phyloP scores from a whole-genome alignment of 2,888 invertebrate genomes.

The Thera obeliscata region DNA sequence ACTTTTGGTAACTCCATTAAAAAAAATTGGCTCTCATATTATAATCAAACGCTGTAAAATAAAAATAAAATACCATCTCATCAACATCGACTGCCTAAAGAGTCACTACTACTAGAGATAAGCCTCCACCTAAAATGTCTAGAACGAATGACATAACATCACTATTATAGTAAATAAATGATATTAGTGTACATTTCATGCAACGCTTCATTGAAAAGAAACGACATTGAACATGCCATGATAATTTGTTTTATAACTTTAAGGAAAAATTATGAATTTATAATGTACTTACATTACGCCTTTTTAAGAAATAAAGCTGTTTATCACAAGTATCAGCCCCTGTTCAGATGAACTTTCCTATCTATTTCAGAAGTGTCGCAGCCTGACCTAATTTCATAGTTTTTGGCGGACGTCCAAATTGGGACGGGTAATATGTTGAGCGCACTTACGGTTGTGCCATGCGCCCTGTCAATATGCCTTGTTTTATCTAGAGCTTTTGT shows the following conservation, averaged over 20 bases:
- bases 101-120: too few relatives aligned
- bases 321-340: slow-evolving; percentile 21
- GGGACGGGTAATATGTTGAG: slow-evolving; percentile 56
- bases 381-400: slow-evolving; percentile 63
- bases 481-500: slow-evolving; percentile 26
- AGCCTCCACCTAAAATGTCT: too few relatives aligned
- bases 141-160: too few relatives aligned
- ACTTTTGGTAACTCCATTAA: too few relatives aligned
- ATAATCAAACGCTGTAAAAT: too few relatives aligned
- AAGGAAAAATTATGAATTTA: too few relatives aligned
- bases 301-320: slow-evolving; percentile 6
- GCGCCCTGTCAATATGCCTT: slow-evolving; percentile 29
- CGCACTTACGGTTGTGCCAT: slow-evolving; percentile 54
- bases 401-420: slow-evolving; percentile 71
- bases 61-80: too few relatives aligned
- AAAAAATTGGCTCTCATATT: too few relatives aligned
- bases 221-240: background rate
- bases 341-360: slow-evolving; percentile 57
- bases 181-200: too few relatives aligned
- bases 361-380: slow-evolving; percentile 67
- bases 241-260: background rate
- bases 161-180: too few relatives aligned
- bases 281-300: background rate
- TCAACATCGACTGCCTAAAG: too few relatives aligned
- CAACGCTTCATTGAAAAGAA: background rate